Evolutionary conservation across 2,888 invertebrate genomes (phyloP).

Genomic region (Cephus spinipes): DNA sequence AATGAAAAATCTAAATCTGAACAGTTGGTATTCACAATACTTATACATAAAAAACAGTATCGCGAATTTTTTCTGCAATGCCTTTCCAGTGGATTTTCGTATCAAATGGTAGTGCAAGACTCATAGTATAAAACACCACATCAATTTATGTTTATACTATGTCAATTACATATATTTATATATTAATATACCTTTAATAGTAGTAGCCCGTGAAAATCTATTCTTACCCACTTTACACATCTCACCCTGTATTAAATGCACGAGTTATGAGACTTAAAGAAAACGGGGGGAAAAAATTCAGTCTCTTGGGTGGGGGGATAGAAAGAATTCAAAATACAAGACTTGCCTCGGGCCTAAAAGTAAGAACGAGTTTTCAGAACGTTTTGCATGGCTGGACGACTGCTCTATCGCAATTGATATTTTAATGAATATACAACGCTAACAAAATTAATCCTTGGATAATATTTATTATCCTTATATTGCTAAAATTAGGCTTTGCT

Average conservation of each 20-base stretch:
- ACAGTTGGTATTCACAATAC: neutral
- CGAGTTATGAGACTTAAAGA: slow-evolving; percentile 29
- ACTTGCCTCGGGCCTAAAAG: neutral
- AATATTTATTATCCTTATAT: slow-evolving; percentile 1
- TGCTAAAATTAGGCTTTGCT: slow-evolving; percentile 16
- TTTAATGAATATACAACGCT: slow-evolving; percentile 12
- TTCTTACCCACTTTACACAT: slow-evolving; percentile 30
- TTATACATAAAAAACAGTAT: neutral
- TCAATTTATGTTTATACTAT: neutral
- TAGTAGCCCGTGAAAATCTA: slow-evolving; percentile 41
- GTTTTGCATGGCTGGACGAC: neutral
- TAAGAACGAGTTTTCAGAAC: neutral
- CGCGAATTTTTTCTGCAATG: neutral
- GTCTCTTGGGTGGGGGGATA: slow-evolving; percentile 32
- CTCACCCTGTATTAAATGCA: slow-evolving; percentile 40
- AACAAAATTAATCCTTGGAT: neutral
- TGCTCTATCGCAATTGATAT: slow-evolving; percentile 18
- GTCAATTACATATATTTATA: slow-evolving; percentile 30
- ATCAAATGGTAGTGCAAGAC: neutral
- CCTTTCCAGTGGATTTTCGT: neutral
- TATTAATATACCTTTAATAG: slow-evolving; percentile 33
- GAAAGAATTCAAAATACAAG: slow-evolving; percentile 13
- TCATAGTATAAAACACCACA: neutral
- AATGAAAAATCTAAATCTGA: neutral
- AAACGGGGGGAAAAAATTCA: slow-evolving; percentile 40